Evolutionary conservation across 92 coral and sea anemone species (phyloP), one percentile per base, ranked within the genome.

Genomic region (Hydrozoanthus gracilis): DNA sequence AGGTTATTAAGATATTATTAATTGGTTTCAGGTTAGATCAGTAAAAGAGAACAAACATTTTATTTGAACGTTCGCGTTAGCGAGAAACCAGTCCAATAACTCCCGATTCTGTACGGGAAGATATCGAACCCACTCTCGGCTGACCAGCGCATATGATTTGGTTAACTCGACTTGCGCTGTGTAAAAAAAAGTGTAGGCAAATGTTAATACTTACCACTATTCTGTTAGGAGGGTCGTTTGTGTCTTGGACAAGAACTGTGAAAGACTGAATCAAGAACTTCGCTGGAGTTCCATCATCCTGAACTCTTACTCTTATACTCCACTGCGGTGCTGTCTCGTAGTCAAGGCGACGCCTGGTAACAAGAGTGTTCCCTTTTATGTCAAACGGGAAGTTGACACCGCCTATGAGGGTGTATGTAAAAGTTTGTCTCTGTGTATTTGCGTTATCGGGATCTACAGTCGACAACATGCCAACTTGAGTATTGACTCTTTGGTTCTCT

Each of bases 361-460:
- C 83, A 13, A 96, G 87, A 7, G 14, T 61, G 66, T 85, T 90
- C 18, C 91, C 92, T 87, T 77, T 76, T 7, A 93, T 70, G 9
- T 70, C 90, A 69, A 96, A 95, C 3, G 98, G 99, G 18, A 50
- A 68, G 49, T 80, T 89, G 65, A 86, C 82, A 61, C 88, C 86
- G 8, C 79, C 56, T 20, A 88, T 73, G 48, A 93, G 67, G 5
- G 93, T 87, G 20, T 85, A 83, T 0, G 60, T 83, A 72, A 94
- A 92, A 7, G 89, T 83, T 79, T 94, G 98, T 56, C 87, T 77
- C 73, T 73, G 91, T 82, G 82, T 55, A 3, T 86, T 90, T 13
- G 54, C 70, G 46, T 96, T 96, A 51, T 96, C 99, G 2, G 99
- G 99, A 61, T 96, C 99, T 11, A 85, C 75, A 39, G 90, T 91